Evolutionary conservation across 2,797 vertebrate species (phyloP), one percentile per base, ranked within the genome.

Genomic region (Ciconia nigra): DNA sequence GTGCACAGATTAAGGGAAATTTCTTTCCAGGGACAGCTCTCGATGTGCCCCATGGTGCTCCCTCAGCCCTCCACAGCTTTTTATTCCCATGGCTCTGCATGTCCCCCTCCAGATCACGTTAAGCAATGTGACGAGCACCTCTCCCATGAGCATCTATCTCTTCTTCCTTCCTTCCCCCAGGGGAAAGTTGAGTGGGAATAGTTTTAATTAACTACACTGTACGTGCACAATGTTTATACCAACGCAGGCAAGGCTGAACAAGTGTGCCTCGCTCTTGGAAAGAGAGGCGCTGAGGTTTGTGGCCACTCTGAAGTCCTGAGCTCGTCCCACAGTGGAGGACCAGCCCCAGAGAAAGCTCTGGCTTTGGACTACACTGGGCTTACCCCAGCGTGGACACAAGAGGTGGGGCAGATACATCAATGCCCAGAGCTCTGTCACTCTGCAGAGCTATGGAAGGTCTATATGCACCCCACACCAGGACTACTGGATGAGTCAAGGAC

Each of bases 171-270:
- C 54, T 91, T 89, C 25, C 84, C 91, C 46, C 7, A 1, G 29
- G 93, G 95, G 89, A 91, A 81, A 94, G 84, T 3, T 55, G 65
- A 93, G 92, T 91, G 93, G 93, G 96, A 97, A 96, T 88, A 93
- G n/a, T 73, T 94, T 94, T 97, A 96, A 97, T 96, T 97, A 96
- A 92, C 82, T 96, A 44, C 69, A 37, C 41, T 42, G 18, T 93
- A 65, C 11, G n/a, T 88, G 89, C 47, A 35, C 0, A 0, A 65
- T 94, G 95, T 94, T 96, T 88, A 90, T 95, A 92, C 76, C 70
- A 46, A 84, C 0, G 1, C 85, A 96, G 95, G 29, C 96, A 97
- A 96, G 96, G 94, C 95, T 96, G 94, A 97, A 96, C 93, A 96
- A 94, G 97, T 0, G 78, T 93, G 69, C 82, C 28, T 62, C 11